Evolutionary conservation across 64 coral and sea anemone species (phyloP), one percentile per base, ranked within the genome.

Genomic region (Stichodactyla helianthus): DNA sequence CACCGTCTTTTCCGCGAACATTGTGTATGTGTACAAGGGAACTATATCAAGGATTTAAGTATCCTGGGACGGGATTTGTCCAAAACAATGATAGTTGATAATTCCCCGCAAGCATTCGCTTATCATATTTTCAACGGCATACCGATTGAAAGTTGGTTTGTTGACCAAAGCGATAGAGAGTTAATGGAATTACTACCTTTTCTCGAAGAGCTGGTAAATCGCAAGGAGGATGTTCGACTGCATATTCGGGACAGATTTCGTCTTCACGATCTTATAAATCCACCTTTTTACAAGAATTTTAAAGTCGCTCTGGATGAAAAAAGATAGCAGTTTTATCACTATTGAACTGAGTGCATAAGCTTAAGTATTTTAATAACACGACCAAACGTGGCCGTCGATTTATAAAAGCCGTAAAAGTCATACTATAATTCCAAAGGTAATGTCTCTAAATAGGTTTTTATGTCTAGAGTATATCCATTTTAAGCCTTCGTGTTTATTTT

Each of bases 121-220:
- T 99, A 99, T 79, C 97, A 99, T 7, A 89, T 99, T 83, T 99
- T 95, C 65, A 99, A 99, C 88, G 97, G 97, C 8, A 99, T 99
- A 83, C 97, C 97, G 26, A 99, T 99, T 91, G 97, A 99, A 93
- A 99, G 97, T 51, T 99, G 97, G 97, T 99, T 99, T 91, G 93
- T 94, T 59, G 97, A 99, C 86, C 88, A 92, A 59, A 79, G 87
- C 26, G 97, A 99, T 88, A 85, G 93, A 17, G 97, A 99, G 71
- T 64, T 99, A 10, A 58, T 99, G 6, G 97, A 99, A 86, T 82
- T 99, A 17, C 83, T 99, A 56, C 97, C 97, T 6, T 99, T 99
- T 67, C 83, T 99, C 13, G 93, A 99, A 63, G 88, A 93, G 87
- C 86, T 99, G 60, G 93, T 90, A 44, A 76, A 87, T 15, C 93